These are phyloP conservation scores for Parochlus steinenii DNA, from an alignment of 2,888 invertebrate species.

Conservation along the genomic window DNA sequence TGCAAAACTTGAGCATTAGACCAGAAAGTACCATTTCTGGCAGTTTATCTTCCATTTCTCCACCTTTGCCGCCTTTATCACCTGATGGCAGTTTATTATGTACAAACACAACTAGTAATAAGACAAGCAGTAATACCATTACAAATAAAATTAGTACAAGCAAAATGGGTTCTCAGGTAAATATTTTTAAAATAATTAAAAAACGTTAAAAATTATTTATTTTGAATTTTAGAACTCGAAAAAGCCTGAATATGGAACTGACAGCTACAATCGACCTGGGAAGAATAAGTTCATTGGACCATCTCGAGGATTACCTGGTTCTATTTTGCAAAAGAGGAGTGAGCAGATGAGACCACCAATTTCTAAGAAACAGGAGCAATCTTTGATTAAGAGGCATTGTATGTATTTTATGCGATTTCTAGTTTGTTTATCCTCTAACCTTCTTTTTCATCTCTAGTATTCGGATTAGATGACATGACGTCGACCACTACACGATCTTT, in stretches of 20 bases:
- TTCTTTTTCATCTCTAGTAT: constrained; percentile 33
- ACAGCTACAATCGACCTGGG: constrained; percentile 30
- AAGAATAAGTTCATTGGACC: constrained; percentile 23
- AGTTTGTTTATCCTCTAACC: not conserved
- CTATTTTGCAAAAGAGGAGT: constrained; percentile 16
- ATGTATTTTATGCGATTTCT: constrained; percentile 11
- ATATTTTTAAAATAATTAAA: constrained; percentile 2
- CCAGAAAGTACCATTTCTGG: constrained; percentile 46
- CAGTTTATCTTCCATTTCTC: constrained; percentile 55
- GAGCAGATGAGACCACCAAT: constrained; percentile 12
- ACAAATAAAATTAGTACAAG: constrained; percentile 10
- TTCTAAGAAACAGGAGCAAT: constrained; percentile 17
- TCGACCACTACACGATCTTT: constrained; percentile 62
- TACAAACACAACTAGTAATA: constrained; percentile 10
- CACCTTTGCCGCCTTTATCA: constrained; percentile 59
- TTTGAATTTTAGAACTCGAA: constrained; percentile 13
- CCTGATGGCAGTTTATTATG: constrained; percentile 36
- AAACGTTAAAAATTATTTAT: not conserved
- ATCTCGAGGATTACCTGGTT: constrained; percentile 17
- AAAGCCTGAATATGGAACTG: constrained; percentile 37
- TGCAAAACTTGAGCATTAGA: constrained; percentile 42
- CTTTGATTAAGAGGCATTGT: constrained; percentile 17
- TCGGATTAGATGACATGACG: constrained; percentile 58
- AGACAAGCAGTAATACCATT: constrained; percentile 9
- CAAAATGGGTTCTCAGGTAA: constrained; percentile 11